Base-by-base conservation (phyloP, 2,888 invertebrate species). In the Apotomis betuletana region DNA sequence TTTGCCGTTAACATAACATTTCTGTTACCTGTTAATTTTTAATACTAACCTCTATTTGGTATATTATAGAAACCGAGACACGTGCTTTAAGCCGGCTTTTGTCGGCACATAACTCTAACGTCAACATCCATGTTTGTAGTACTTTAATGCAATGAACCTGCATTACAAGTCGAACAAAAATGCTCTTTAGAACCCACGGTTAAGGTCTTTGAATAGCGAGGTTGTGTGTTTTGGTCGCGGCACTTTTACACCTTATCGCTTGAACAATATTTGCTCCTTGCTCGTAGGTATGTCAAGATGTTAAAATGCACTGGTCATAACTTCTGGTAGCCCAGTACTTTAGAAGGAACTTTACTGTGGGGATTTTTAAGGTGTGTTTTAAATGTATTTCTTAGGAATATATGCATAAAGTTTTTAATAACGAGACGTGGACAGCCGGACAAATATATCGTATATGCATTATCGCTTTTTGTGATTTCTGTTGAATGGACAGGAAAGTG, bases 231-330 rank as follows among this genome's bases (percentile, higher is more conserved):
- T 59, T 58, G 69, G 60, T 70, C 81, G 79, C 88, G 87, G 87
- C 78, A 77, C 85, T 84, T 86, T 83, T 83, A 81, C 82, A 75
- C 76, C 81, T 87, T 89, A 89, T 88, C 88, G 79, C 72, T 81
- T 51, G 49, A 76, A 81, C 82, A 89, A 89, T 88, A 89, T 89
- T 89, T 85, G 80, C 80, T 76, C 77, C 78, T 80, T 77, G 78
- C 76, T 75, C 78, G 79, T 60, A 65, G 51, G 61, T 68, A 72
- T 67, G 68, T 58, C 62, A 46, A 10, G 59, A 46, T 60, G 15
- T 13, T 27, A 44, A 13, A 49, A 54, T 10, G n/a, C 49, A 62
- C 49, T 57, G 6, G 49, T 57, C 60, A 0, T 54, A 71, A 62
- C 27, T 51, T 27, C 9, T 46, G 3, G 8, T 6, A 13, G 8